These are phyloP conservation scores for Ophiodon elongatus DNA, from an alignment of 2,113 vertebrate genomes.

Conservation along the genomic window DNA sequence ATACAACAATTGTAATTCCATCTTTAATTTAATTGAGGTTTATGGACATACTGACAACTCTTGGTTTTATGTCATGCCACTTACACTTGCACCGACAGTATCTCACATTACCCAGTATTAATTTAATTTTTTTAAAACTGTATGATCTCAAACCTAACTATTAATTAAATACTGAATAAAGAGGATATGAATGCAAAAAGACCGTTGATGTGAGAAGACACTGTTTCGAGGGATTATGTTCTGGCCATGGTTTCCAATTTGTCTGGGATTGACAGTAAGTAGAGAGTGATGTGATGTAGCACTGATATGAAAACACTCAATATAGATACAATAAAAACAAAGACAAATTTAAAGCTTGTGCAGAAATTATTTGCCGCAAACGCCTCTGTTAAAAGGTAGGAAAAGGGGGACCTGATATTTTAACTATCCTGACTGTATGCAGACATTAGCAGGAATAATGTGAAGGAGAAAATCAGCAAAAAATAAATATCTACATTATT, in stretches of 20 bases:
- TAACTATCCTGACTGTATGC: background rate
- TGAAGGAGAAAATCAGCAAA: background rate
- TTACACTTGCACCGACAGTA: background rate
- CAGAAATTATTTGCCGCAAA: background rate
- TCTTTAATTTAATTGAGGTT: background rate
- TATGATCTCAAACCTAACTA: background rate
- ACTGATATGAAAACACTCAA: slow-evolving; percentile 4
- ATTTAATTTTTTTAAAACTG: background rate
- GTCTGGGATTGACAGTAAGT: background rate
- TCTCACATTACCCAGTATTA: background rate
- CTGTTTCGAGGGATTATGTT: background rate
- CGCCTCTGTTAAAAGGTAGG: background rate
- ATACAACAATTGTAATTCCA: background rate
- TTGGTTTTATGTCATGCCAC: background rate
- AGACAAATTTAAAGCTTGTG: background rate
- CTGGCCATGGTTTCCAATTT: slow-evolving; percentile 2
- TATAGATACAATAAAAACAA: background rate
- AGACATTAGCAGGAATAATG: background rate
- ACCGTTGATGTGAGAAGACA: background rate
- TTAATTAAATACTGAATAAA: background rate
- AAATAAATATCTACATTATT: background rate
- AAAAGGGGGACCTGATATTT: background rate
- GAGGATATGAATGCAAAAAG: background rate
- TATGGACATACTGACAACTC: background rate
- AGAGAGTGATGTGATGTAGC: slow-evolving; percentile 1